phyloP scores from a whole-genome alignment of 2,113 vertebrate species.

The Percina caprodes region DNA sequence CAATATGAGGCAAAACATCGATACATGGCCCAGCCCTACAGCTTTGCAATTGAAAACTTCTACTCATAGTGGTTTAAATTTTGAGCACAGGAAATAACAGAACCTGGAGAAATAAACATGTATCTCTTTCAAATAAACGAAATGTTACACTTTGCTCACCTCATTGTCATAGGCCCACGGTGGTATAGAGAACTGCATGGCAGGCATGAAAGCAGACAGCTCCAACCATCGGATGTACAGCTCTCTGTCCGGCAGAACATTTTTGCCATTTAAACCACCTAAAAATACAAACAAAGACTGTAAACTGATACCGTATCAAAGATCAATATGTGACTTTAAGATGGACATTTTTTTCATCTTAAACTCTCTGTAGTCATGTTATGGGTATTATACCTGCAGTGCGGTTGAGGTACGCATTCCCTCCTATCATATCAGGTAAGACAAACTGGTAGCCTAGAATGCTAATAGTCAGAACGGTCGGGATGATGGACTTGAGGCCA shows the following conservation, averaged over 20 bases:
- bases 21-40: too few relatives aligned
- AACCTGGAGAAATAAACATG: too few relatives aligned
- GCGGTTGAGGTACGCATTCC: constrained; percentile 84
- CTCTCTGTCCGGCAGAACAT: constrained; percentile 89
- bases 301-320: neutral
- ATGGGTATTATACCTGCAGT: constrained; percentile 68
- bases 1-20: too few relatives aligned
- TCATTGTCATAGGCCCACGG: constrained; percentile 93
- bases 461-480: constrained; percentile 91
- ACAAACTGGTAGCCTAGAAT: constrained; percentile 95
- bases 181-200: constrained; percentile 96
- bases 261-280: neutral
- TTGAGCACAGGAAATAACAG: too few relatives aligned
- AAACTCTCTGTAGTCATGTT: neutral
- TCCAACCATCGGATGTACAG: constrained; percentile 97
- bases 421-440: constrained; percentile 91
- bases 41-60: too few relatives aligned
- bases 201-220: constrained; percentile 96
- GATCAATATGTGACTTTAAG: neutral
- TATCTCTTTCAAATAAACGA: neutral
- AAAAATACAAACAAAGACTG: constrained; percentile 37
- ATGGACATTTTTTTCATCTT: too few relatives aligned
- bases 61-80: too few relatives aligned
- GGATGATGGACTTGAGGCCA: constrained; percentile 94
- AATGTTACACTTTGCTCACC: constrained; percentile 49